Conservation (phyloP, 2,888 invertebrate genomes). For the Latheticus oryzae region DNA sequence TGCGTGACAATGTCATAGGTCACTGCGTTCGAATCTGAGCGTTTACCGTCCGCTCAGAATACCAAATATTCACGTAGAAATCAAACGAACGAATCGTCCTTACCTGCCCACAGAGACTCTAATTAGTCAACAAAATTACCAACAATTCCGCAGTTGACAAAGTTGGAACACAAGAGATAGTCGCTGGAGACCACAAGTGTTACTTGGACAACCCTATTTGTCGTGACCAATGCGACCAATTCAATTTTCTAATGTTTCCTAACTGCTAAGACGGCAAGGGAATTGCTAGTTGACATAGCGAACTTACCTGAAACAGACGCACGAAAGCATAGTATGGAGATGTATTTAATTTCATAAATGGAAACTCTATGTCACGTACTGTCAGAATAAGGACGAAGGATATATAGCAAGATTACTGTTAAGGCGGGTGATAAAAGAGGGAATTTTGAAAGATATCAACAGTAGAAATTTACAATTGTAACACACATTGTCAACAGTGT, state of each 20-base stretch:
- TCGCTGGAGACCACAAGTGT: conserved; percentile 36
- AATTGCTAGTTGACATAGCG: too few species aligned
- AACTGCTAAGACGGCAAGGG: conserved; percentile 15
- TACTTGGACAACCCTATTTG: conserved; percentile 16
- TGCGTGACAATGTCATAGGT: conserved; percentile 59
- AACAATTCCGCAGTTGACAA: conserved; percentile 49
- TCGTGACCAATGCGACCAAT: conserved; percentile 29
- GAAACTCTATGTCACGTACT: not conserved
- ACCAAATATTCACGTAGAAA: conserved; percentile 51
- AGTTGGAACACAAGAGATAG: conserved; percentile 38
- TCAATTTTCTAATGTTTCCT: conserved; percentile 32
- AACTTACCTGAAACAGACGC: conserved; percentile 33
- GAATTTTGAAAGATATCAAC: too few species aligned
- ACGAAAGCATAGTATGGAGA: conserved; percentile 7
- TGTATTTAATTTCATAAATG: conserved; percentile 8
- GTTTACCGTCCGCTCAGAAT: conserved; percentile 51
- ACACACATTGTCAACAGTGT: too few species aligned
- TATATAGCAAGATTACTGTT: too few species aligned
- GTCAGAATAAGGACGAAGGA: too few species aligned
- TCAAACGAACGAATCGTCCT: conserved; percentile 40
- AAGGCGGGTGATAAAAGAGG: too few species aligned
- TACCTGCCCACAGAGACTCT: conserved; percentile 51
- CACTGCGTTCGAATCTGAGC: conserved; percentile 57
- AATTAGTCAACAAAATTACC: conserved; percentile 54
- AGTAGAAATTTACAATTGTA: too few species aligned